Conservation (phyloP, 2,888 invertebrate species). For the Standfussiana lucernea region DNA sequence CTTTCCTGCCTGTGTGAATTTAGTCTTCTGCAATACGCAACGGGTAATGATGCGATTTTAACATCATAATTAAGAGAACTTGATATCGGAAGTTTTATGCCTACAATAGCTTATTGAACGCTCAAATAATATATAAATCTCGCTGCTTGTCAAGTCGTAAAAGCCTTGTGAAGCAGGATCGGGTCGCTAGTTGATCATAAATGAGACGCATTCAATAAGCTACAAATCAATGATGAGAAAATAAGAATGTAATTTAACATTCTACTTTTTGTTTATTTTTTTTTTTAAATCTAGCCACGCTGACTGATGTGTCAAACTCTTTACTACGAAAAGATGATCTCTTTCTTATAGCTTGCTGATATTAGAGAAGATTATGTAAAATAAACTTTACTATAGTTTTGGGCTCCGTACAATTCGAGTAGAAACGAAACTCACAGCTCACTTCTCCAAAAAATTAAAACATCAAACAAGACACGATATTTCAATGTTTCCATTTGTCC, state of each 20-base stretch:
- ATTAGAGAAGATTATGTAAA: not conserved
- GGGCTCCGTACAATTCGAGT: not conserved
- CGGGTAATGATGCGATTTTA: not conserved
- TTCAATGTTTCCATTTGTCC: constrained; percentile 5
- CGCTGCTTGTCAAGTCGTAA: not conserved
- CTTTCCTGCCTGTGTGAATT: not conserved
- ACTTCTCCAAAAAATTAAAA: not conserved
- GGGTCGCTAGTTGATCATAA: not conserved
- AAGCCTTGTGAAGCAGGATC: not conserved
- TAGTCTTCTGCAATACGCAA: not conserved
- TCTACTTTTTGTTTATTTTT: too few relatives aligned
- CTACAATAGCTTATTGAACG: not conserved
- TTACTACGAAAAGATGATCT: not conserved
- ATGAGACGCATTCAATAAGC: not conserved
- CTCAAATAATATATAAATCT: not conserved
- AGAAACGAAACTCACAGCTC: not conserved
- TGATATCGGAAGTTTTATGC: not conserved
- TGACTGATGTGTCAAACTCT: not conserved
- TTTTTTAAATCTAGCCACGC: too few relatives aligned
- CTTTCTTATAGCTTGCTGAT: not conserved
- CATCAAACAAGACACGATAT: constrained; percentile 1
- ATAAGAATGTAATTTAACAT: not conserved
- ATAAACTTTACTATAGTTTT: not conserved
- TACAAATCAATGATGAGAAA: not conserved
- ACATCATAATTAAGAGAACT: too few relatives aligned